phyloP scores from a whole-genome alignment of 1,140 invertebrate genomes.

The Hetaerina americana region DNA sequence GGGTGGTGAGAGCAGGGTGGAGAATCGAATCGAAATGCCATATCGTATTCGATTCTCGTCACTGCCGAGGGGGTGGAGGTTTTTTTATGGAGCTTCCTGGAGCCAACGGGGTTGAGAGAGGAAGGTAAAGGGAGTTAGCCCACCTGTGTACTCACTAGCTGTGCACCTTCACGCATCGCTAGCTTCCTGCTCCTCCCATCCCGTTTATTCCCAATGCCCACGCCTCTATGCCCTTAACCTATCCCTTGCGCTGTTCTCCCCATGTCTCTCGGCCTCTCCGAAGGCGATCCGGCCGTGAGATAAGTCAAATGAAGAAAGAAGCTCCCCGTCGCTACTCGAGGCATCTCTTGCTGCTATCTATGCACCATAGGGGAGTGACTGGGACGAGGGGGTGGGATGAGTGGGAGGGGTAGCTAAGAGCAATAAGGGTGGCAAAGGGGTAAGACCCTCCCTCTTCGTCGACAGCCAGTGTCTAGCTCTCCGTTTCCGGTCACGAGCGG shows the following conservation, averaged over 20 bases:
- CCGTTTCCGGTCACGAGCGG: too few relatives aligned
- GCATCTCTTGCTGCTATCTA: too few relatives aligned
- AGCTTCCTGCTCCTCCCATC: neutral
- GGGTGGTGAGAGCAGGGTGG: neutral
- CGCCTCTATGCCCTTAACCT: too few relatives aligned
- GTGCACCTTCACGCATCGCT: neutral
- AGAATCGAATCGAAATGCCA: neutral
- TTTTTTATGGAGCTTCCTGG: neutral
- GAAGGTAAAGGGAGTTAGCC: neutral
- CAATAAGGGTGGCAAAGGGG: too few relatives aligned
- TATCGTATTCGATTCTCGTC: neutral
- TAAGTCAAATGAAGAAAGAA: too few relatives aligned
- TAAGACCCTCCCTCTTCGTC: too few relatives aligned
- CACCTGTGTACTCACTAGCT: neutral
- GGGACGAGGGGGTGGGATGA: too few relatives aligned
- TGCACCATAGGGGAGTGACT: too few relatives aligned
- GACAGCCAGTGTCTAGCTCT: too few relatives aligned
- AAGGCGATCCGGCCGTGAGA: neutral
- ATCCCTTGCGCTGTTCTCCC: neutral
- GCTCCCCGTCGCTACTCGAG: too few relatives aligned
- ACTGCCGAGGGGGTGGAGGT: neutral
- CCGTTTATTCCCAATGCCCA: too few relatives aligned
- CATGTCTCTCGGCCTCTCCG: neutral
- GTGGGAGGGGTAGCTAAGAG: too few relatives aligned
- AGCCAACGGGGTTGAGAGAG: neutral